Percentiles rank a stretch among this genome's conserved stretches.
Conservation (phyloP, 2,113 vertebrate genomes). For the Harpagus bidentatus region DNA sequence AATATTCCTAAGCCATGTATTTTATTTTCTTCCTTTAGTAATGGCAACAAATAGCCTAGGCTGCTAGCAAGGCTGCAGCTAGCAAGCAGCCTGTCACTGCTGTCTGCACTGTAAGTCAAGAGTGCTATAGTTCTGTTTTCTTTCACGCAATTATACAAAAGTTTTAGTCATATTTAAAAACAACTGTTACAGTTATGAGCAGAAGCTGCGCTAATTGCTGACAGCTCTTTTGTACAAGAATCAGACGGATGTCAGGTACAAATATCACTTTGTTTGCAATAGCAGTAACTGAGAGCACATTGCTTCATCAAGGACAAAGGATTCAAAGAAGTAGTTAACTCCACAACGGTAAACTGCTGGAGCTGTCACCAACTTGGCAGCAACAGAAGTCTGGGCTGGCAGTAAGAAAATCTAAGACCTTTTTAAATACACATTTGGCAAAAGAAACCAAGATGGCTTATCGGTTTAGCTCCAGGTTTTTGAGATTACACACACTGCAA, state of each 20-base stretch:
- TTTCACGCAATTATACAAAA: background rate
- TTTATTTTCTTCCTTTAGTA: background rate
- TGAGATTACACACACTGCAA: background rate
- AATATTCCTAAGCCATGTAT: background rate
- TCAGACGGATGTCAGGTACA: background rate
- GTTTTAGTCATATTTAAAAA: background rate
- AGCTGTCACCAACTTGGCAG: conserved; percentile 5
- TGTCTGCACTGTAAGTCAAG: background rate
- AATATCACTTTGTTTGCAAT: background rate
- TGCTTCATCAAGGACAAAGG: background rate
- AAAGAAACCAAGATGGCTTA: background rate
- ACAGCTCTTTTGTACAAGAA: background rate
- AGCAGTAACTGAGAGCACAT: background rate
- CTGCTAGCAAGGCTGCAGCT: background rate
- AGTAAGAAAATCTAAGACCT: background rate
- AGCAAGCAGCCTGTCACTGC: background rate
- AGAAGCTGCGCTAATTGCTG: background rate
- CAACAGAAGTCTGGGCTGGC: background rate
- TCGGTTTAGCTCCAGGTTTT: background rate
- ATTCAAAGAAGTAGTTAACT: background rate
- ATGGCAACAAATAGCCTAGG: background rate
- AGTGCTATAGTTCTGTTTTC: background rate
- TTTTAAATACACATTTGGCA: conserved; percentile 15
- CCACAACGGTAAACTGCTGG: background rate
- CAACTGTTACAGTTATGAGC: background rate